Conservation (phyloP, 2,888 invertebrate genomes). For the Caenorhabditis sulstoni region DNA sequence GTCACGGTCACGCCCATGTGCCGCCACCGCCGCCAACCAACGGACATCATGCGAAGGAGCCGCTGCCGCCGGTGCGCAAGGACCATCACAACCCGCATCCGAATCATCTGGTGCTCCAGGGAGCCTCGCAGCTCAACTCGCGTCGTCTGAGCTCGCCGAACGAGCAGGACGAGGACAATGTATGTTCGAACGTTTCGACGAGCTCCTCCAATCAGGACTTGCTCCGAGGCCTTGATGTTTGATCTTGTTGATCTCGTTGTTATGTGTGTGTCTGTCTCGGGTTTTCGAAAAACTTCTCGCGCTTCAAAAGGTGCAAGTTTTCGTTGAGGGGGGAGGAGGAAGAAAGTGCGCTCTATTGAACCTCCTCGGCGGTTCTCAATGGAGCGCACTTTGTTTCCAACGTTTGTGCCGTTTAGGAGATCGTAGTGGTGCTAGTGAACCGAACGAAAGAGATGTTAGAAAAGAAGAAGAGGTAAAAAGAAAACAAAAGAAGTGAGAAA, state of each 20-base stretch:
- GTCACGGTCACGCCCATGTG: constrained; percentile 10
- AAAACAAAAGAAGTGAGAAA: too few relatives aligned
- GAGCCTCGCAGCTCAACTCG: constrained; percentile 23
- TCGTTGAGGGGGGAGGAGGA: too few relatives aligned
- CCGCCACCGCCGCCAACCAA: constrained; percentile 3
- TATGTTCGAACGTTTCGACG: constrained; percentile 9
- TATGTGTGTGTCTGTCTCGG: too few relatives aligned
- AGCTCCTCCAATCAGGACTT: constrained; percentile 21
- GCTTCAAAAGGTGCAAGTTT: too few relatives aligned
- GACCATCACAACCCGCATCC: neutral
- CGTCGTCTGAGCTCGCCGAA: constrained; percentile 51
- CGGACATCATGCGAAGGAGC: constrained; percentile 22
- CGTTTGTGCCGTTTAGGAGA: constrained; percentile 21
- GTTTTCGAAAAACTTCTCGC: too few relatives aligned
- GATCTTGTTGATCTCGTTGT: neutral
- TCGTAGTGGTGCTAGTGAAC: constrained; percentile 47
- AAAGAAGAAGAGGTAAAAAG: neutral
- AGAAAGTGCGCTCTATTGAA: neutral
- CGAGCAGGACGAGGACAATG: constrained; percentile 59
- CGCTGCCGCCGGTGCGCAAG: too few relatives aligned
- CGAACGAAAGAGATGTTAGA: constrained; percentile 42
- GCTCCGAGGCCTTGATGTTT: constrained; percentile 20
- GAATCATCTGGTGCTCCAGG: constrained; percentile 14
- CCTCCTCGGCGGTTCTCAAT: neutral
- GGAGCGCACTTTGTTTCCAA: neutral